phyloP scores from a whole-genome alignment of 2,888 invertebrate species.

The Alloscopus bannaensis region DNA sequence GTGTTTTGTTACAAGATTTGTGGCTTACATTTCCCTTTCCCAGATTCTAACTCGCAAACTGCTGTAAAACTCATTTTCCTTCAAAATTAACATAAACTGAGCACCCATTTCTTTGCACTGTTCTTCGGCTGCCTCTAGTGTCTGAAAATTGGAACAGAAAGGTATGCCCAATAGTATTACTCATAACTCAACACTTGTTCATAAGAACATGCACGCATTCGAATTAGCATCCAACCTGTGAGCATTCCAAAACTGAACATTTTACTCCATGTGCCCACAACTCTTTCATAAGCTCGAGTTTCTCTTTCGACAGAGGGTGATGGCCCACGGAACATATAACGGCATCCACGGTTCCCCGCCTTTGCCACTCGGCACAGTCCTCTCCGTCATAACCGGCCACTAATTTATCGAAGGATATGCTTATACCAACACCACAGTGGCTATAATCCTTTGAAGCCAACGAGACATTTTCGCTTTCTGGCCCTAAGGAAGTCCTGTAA shows the following conservation, averaged over 20 bases:
- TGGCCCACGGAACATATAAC: conserved; percentile 81
- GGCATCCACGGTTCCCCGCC: conserved; percentile 79
- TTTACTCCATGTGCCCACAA: conserved; percentile 85
- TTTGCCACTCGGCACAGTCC: conserved; percentile 76
- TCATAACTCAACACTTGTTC: no score
- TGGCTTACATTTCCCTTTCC: conserved; percentile 79
- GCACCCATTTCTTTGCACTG: conserved; percentile 80
- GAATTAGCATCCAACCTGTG: conserved; percentile 76
- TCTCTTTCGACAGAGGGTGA: conserved; percentile 77
- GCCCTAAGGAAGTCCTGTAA: conserved; percentile 52
- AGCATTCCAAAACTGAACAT: conserved; percentile 80
- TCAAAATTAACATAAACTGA: conserved; percentile 81
- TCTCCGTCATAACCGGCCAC: conserved; percentile 68
- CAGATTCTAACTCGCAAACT: conserved; percentile 80
- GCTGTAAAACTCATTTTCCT: conserved; percentile 79
- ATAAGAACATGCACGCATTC: no score
- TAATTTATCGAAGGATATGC: conserved; percentile 87
- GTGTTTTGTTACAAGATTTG: no score
- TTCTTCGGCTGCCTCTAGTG: conserved; percentile 82
- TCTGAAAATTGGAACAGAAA: conserved; percentile 75
- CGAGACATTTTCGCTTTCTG: conserved; percentile 34
- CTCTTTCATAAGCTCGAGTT: conserved; percentile 79
- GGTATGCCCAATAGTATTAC: no score
- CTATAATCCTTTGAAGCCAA: conserved; percentile 73
- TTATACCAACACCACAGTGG: conserved; percentile 87